Evolutionary conservation across 1,140 invertebrate genomes (phyloP), one percentile per base, ranked within the genome.

Genomic region (Pseudomyrmex concolor): DNA sequence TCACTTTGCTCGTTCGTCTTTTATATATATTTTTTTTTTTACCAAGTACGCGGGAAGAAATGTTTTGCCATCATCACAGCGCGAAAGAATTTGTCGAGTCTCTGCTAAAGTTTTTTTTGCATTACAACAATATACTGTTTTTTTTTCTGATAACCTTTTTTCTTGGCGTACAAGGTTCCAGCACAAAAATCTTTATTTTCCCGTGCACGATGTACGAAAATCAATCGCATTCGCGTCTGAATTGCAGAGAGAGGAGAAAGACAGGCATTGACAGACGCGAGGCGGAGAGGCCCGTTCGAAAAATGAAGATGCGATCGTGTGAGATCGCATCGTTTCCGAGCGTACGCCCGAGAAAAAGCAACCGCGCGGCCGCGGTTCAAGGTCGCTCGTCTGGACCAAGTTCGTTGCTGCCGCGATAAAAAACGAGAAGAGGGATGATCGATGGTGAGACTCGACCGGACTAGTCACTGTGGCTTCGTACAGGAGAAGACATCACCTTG

Each of bases 381-480:
- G 86, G 86, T 87, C 86, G 57, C 55, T 13, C 78, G 68, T 82
- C 78, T 72, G 45, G 68, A 12, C 76, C 70, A 86, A 87, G 82
- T 87, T 87, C 57, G 57, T 48, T 57, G 68, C 59, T 68, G 25
- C 25, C 15, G 34, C 48, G 84, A 15, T 66, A 81, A 64, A 82
- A 64, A 64, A 78, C n/a, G 76, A 78, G 76, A 81, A 85, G 67
- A 86, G 34, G 66, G 84, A 86, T 88, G 86, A 89, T 89, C 87
- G 87, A 89, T 88, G 86, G 87, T 88, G 86, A 86, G 86, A 89
- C 86, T 89, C 86, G 84, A 73, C 67, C 71, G 67, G 74, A 60
- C 85, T 85, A 83, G 83, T 88, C 90, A 90, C 84, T 84, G 91
- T 92, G 91, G 91, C 91, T 92, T 91, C 91, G 73, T 90, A 89